phyloP scores from a whole-genome alignment of 2,888 invertebrate species.

The Ormia ochracea region DNA sequence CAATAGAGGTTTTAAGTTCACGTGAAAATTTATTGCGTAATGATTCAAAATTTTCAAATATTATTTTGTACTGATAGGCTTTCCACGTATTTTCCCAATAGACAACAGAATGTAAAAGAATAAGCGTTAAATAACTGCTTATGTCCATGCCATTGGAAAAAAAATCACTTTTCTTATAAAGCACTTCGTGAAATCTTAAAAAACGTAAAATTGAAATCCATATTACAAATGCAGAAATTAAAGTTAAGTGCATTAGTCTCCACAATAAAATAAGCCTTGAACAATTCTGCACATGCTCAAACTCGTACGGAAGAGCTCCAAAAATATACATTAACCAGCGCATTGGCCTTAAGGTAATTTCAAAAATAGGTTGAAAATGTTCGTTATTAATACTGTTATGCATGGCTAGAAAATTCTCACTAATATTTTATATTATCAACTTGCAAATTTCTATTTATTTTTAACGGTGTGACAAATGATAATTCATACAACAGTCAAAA shows the following conservation, averaged over 20 bases:
- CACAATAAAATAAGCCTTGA: slow-evolving; percentile 12
- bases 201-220: slow-evolving; percentile 43
- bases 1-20: slow-evolving; percentile 44
- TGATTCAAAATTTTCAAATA: slow-evolving; percentile 52
- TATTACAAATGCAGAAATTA: slow-evolving; percentile 22
- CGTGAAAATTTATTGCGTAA: slow-evolving; percentile 56
- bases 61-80: slow-evolving; percentile 26
- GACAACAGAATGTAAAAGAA: slow-evolving; percentile 49
- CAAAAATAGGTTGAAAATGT: slow-evolving; percentile 30
- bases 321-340: slow-evolving; percentile 63
- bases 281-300: neutral
- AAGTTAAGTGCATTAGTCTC: slow-evolving; percentile 31
- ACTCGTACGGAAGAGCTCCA: slow-evolving; percentile 63
- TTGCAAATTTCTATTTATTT: neutral
- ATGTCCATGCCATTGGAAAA: slow-evolving; percentile 66
- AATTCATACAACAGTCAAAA: neutral
- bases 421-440: neutral
- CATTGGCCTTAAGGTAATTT: slow-evolving; percentile 63
- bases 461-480: neutral
- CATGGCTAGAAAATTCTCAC: neutral
- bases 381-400: neutral
- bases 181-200: slow-evolving; percentile 34
- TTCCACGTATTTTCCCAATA: slow-evolving; percentile 60
- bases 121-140: slow-evolving; percentile 57
- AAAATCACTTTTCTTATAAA: slow-evolving; percentile 60